A percentile compares a stretch with the other conserved stretches of the same genome.
Evolutionary conservation across 2,113 vertebrate species (phyloP).

Genomic region (Oriolus oriolus): DNA sequence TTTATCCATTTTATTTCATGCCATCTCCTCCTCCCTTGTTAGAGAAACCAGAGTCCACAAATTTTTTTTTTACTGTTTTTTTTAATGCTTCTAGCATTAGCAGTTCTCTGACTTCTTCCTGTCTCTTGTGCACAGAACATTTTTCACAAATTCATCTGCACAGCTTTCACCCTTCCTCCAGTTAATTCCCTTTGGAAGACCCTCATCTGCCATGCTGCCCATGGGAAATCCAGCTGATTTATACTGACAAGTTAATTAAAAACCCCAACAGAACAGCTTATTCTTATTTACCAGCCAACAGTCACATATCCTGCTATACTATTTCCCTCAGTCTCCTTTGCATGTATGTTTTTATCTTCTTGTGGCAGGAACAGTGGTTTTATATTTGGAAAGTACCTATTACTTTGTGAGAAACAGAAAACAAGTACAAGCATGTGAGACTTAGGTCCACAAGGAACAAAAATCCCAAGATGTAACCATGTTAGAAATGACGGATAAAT

Average conservation of each 20-base stretch:
- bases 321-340: not conserved
- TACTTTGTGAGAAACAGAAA: not conserved
- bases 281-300: conserved; percentile 36
- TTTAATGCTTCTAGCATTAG: not conserved
- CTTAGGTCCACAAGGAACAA: not conserved
- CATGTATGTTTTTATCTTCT: not conserved
- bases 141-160: conserved; percentile 3
- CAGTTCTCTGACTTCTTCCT: not conserved
- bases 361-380: not conserved
- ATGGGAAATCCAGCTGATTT: conserved; percentile 39
- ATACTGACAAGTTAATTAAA: conserved; percentile 52
- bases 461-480: not conserved
- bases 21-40: not conserved
- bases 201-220: not conserved
- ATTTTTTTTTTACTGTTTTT: not conserved
- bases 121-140: not conserved
- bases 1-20: not conserved
- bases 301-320: not conserved
- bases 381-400: not conserved
- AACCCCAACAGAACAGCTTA: not conserved
- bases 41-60: not conserved
- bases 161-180: not conserved
- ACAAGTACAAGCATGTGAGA: not conserved
- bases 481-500: not conserved
- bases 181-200: conserved; percentile 28